A percentile compares a stretch with the other conserved stretches of the same genome.
Evolutionary conservation across 30 jellyfish, hydroid and myxozoan species (phyloP).

Genomic region (Turritopsis dohrnii): DNA sequence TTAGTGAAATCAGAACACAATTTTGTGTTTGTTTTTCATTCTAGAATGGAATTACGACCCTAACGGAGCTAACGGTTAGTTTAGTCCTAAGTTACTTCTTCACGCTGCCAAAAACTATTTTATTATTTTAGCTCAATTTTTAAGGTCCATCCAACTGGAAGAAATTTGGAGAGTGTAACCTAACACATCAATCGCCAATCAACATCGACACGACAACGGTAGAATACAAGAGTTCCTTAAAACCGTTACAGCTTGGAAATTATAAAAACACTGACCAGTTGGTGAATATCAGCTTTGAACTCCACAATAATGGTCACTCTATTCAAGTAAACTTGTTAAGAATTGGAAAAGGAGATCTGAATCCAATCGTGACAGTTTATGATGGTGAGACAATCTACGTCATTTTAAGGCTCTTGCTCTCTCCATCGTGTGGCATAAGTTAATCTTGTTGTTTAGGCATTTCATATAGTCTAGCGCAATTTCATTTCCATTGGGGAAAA

Average conservation of each 20-base stretch:
- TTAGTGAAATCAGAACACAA: too few relatives aligned
- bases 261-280: background rate
- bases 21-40: background rate
- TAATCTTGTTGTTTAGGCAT: background rate
- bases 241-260: background rate
- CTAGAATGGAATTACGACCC: background rate
- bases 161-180: background rate
- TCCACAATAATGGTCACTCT: background rate
- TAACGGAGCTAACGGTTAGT: background rate
- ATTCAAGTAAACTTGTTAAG: background rate
- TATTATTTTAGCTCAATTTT: background rate
- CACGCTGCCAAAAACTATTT: background rate
- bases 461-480: background rate
- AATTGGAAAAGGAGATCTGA: background rate
- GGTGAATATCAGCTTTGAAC: background rate
- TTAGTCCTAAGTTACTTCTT: background rate
- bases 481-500: slow-evolving; percentile 28
- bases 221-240: background rate
- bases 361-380: background rate
- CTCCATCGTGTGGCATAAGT: background rate
- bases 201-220: slow-evolving; percentile 1
- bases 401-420: background rate
- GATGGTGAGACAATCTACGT: background rate
- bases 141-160: slow-evolving; percentile 9
- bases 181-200: slow-evolving; percentile 12